Evolutionary conservation across 1,140 invertebrate genomes (phyloP), one percentile per base, ranked within the genome.

Genomic region (Drosophila gunungcola): DNA sequence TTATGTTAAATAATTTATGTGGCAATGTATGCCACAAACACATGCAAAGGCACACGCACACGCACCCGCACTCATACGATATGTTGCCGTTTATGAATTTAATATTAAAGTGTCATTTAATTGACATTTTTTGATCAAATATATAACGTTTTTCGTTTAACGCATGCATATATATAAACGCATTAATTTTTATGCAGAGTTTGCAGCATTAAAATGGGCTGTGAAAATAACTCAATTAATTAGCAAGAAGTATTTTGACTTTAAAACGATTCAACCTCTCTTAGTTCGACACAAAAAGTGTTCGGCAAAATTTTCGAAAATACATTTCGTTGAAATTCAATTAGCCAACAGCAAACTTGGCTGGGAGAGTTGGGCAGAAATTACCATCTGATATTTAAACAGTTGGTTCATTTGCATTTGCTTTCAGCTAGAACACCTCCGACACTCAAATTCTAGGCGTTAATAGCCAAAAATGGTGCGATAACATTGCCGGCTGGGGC

Each of bases 101-200:
- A 88, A 89, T 82, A 88, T 88, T 88, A 88, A 89, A 89, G 83
- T 77, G 76, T 77, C 84, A 83, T 88, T 83, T 89, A 88, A 83
- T 88, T 89, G 83, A 68, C 62, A 77, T 80, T 86, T 68, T 58
- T 77, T 58, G 48, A 58, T 53, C 25, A 57, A 45, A 68, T 39
- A 67, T 77, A 67, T 77, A 63, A 42, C 60, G 60, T 25, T 62
- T 57, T 58, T 38, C 27, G 45, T 39, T 63, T 78, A 68, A 67
- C 57, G 48, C 60, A n/a, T n/a, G 16, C 53, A 36, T 57, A 85
- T 53, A 80, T 77, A 70, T 62, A 72, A 72, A 49, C 65, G 52
- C 60, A 52, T 74, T 73, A 36, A 64, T 72, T 76, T 76, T 76
- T 76, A 57, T 78, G 68, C 56, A 13, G 29, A 67, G 32, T 51